Evolutionary conservation across 1,140 invertebrate genomes (phyloP).

Genomic region (Gonioctena quinquepunctata): DNA sequence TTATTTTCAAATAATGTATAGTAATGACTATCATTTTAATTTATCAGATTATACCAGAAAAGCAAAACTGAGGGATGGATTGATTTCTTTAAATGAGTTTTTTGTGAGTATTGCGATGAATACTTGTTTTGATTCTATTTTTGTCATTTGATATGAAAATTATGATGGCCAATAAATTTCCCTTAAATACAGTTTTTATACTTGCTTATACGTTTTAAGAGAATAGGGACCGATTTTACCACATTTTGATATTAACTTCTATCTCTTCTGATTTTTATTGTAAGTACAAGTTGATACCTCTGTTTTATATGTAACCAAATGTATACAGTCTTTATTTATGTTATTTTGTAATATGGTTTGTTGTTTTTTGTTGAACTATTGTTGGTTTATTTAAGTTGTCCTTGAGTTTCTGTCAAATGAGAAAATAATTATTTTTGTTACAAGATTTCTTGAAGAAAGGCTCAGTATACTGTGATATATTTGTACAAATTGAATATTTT

Average conservation of each 20-base stretch:
- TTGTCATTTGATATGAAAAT: no score
- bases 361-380: constrained; percentile 23
- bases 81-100: no score
- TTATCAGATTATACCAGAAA: no score
- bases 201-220: no score
- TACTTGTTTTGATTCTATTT: no score
- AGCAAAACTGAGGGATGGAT: no score
- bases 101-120: no score
- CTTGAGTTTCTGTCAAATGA: constrained; percentile 6
- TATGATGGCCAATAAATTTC: no score
- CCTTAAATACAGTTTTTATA: no score
- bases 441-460: constrained; percentile 7
- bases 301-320: not conserved
- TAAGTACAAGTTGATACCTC: not conserved
- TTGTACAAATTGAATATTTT: constrained; percentile 31
- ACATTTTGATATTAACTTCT: not conserved
- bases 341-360: not conserved
- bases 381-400: constrained; percentile 1
- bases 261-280: not conserved
- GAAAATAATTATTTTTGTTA: constrained; percentile 16
- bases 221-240: not conserved
- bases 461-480: constrained; percentile 46
- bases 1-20: no score
- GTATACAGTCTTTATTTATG: not conserved
- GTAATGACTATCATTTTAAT: no score